Evolutionary conservation across 2,888 invertebrate species (phyloP), one percentile per base, ranked within the genome.

Genomic region (Pammene aurita): DNA sequence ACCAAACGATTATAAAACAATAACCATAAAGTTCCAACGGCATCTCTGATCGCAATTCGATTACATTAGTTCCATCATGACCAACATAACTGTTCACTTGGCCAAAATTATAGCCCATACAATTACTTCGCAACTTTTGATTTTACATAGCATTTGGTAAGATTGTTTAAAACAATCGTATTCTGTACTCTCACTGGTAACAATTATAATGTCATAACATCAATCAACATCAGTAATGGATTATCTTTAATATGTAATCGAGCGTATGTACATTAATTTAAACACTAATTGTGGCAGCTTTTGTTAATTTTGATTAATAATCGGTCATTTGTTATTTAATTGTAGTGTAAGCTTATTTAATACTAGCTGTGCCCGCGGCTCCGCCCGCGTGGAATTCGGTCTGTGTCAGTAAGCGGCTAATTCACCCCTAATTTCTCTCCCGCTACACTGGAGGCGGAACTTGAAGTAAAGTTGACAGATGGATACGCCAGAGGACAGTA

Each of bases 141-240:
- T 44, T 26, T 44, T 0, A 0, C 11, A 50, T 7, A 9, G 14
- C 44, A 42, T 14, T 26, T 13, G n/a, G 16, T 46, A 50, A 41
- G 41, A 6, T 48, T 38, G 56, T 50, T 50, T 46, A 16, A 16
- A 52, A 41, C 35, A 50, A 52, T 63, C 34, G 42, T 13, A 57
- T 63, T 68, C 26, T 56, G 57, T 63, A 52, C 16, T 44, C 62
- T 57, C 50, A 50, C 63, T 57, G 56, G 35, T 26, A 50, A 63
- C 68, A 68, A 68, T 68, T 68, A 68, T 38, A 38, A 38, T 26
- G 63, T 68, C 63, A 64, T 57, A 67, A 42, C 63, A 68, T 68
- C 68, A 50, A 68, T 68, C 68, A 68, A 52, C 52, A 14, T 64
- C 35, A 63, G 11, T 68, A 68, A 68, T 64, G 63, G 52, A 58